A percentile compares a stretch with the other conserved stretches of the same genome.
Evolutionary conservation across 2,888 invertebrate genomes (phyloP).

Genomic region (Hypena proboscidalis): DNA sequence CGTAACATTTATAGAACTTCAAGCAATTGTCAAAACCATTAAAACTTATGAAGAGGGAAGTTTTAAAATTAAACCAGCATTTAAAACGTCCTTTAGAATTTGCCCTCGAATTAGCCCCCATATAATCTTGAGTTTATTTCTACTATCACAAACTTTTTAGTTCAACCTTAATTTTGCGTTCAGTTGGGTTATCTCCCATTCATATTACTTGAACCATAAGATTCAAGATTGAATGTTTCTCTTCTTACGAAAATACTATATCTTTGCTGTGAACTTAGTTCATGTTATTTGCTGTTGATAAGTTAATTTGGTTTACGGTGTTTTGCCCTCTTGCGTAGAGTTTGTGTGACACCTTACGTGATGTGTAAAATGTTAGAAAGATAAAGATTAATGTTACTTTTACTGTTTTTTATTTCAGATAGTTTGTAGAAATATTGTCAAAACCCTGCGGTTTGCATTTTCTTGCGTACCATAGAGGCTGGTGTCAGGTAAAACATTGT

Average conservation of each 20-base stretch:
- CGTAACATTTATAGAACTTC: too few species aligned
- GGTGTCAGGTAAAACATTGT: too few species aligned
- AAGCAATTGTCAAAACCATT: too few species aligned
- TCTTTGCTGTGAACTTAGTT: constrained; percentile 25
- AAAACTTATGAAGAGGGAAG: too few species aligned
- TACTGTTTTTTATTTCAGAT: neutral
- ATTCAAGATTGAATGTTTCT: constrained; percentile 8
- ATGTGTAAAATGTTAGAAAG: neutral
- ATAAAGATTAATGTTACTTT: neutral
- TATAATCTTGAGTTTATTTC: constrained; percentile 49
- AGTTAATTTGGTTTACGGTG: constrained; percentile 56
- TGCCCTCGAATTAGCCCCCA: constrained; percentile 50
- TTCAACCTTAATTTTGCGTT: neutral
- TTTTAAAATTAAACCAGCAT: too few species aligned
- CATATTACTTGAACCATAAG: constrained; percentile 8
- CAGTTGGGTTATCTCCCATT: neutral
- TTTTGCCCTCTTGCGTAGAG: constrained; percentile 35
- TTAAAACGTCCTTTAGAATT: constrained; percentile 43
- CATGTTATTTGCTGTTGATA: constrained; percentile 58
- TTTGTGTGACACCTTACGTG: constrained; percentile 9
- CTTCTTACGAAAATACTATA: constrained; percentile 3
- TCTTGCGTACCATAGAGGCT: too few species aligned
- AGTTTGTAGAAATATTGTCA: too few species aligned
- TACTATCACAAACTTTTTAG: constrained; percentile 30
- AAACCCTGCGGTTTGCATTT: too few species aligned